These are phyloP conservation scores for Lysiphlebus fabarum DNA, from an alignment of 1,140 invertebrate species.

Conservation along the genomic window DNA sequence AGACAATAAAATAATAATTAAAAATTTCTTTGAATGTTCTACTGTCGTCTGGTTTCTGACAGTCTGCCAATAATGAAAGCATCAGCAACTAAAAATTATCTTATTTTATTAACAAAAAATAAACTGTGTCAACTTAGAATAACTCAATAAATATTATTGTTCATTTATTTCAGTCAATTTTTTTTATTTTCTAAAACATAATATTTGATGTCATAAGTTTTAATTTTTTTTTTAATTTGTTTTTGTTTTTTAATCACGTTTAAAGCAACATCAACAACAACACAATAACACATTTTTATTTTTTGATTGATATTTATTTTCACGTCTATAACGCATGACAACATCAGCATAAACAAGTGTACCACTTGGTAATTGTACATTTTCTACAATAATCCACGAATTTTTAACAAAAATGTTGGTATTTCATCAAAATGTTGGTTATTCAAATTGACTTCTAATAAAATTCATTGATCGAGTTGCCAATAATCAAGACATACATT, in stretches of 20 bases:
- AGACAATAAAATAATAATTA: no score
- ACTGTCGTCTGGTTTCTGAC: constrained; percentile 36
- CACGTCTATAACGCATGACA: constrained; percentile 70
- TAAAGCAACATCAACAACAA: background rate
- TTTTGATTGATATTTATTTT: constrained; percentile 60
- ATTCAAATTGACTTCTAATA: constrained; percentile 16
- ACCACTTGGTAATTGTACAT: constrained; percentile 66
- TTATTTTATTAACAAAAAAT: constrained; percentile 45
- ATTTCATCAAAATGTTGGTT: constrained; percentile 22
- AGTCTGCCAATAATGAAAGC: constrained; percentile 43
- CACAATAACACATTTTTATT: no score
- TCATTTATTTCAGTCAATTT: background rate
- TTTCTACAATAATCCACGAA: constrained; percentile 52
- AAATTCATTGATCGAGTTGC: constrained; percentile 57
- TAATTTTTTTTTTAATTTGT: no score
- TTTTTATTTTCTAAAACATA: background rate
- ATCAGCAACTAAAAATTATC: constrained; percentile 35
- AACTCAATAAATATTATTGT: constrained; percentile 11
- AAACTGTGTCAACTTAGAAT: constrained; percentile 36
- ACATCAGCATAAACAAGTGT: constrained; percentile 79
- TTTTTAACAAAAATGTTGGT: constrained; percentile 46
- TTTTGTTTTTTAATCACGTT: background rate
- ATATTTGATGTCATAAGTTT: background rate
- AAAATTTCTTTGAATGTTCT: no score
- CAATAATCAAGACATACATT: constrained; percentile 73